Percentiles rank a stretch among this genome's conserved stretches.
Conservation (phyloP, 2,113 vertebrate genomes). For the Osmerus eperlanus region DNA sequence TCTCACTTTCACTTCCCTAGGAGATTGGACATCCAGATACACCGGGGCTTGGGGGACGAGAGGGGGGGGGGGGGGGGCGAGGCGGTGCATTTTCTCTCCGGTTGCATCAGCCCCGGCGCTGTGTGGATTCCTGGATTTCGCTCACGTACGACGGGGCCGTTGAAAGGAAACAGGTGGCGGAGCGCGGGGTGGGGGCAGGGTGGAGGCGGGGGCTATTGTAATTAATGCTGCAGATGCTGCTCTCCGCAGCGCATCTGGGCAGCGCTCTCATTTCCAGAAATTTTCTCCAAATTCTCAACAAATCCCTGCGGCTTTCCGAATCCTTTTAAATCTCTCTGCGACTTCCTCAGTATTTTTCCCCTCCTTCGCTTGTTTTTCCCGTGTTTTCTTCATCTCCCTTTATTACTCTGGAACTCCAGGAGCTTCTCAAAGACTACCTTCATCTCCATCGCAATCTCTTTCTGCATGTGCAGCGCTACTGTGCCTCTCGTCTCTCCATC, state of each 20-base stretch:
- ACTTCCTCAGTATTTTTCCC: slow-evolving; percentile 25
- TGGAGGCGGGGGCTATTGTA: slow-evolving; percentile 54
- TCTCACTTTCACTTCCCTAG: slow-evolving; percentile 58
- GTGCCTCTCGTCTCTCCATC: background rate
- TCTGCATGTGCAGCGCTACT: background rate
- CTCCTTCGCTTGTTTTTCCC: slow-evolving; percentile 30
- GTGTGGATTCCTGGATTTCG: slow-evolving; percentile 60
- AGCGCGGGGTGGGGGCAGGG: slow-evolving; percentile 30
- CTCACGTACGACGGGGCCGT: slow-evolving; percentile 56
- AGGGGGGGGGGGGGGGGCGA: slow-evolving; percentile 24
- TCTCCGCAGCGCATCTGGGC: slow-evolving; percentile 65
- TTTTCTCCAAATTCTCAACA: slow-evolving; percentile 66
- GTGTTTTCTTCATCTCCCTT: slow-evolving; percentile 24
- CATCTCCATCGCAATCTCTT: background rate
- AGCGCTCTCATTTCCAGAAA: slow-evolving; percentile 69
- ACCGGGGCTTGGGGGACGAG: slow-evolving; percentile 40
- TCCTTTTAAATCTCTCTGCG: slow-evolving; percentile 52
- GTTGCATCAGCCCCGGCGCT: slow-evolving; percentile 65
- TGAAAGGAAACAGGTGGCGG: slow-evolving; percentile 67
- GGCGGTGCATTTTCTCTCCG: slow-evolving; percentile 38
- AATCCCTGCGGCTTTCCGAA: slow-evolving; percentile 61
- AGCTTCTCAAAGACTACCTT: slow-evolving; percentile 8
- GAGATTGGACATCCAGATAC: slow-evolving; percentile 67
- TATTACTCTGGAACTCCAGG: background rate
- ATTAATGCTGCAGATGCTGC: slow-evolving; percentile 74